Percentiles rank a stretch among this genome's conserved stretches.
Conservation (phyloP, 1,140 invertebrate species). For the Ganaspis sp. region DNA sequence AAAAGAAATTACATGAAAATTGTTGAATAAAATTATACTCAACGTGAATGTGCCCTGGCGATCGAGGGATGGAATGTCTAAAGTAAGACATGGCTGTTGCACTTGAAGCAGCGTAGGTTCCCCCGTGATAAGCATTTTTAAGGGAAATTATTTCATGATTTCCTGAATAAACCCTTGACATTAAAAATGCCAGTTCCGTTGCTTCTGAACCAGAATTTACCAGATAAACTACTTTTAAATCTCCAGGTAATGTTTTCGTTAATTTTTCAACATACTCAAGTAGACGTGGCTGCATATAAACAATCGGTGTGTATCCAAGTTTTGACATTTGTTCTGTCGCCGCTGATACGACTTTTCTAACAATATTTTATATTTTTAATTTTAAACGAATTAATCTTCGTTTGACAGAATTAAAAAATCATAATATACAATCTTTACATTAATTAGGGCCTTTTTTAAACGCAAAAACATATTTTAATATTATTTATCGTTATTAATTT, state of each 20-base stretch:
- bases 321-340: constrained; percentile 86
- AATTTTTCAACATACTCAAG: constrained; percentile 94
- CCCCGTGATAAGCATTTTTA: constrained; percentile 93
- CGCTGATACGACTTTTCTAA: constrained; percentile 86
- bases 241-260: constrained; percentile 86
- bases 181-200: constrained; percentile 93
- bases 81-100: constrained; percentile 89
- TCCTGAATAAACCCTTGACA: constrained; percentile 90
- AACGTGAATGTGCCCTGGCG: constrained; percentile 90
- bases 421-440: constrained; percentile 18
- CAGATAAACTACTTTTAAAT: constrained; percentile 89
- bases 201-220: constrained; percentile 98
- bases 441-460: too few species aligned
- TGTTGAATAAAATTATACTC: constrained; percentile 55
- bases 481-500: too few species aligned
- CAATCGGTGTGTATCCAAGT: constrained; percentile 94
- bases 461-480: too few species aligned
- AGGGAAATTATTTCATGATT: constrained; percentile 91
- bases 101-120: constrained; percentile 88
- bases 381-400: background rate
- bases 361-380: constrained; percentile 40
- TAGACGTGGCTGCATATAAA: constrained; percentile 92
- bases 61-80: constrained; percentile 85
- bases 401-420: background rate
- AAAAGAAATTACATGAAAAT: background rate